Conservation (phyloP, 2,888 invertebrate genomes). For the Eristalis arbustorum region DNA sequence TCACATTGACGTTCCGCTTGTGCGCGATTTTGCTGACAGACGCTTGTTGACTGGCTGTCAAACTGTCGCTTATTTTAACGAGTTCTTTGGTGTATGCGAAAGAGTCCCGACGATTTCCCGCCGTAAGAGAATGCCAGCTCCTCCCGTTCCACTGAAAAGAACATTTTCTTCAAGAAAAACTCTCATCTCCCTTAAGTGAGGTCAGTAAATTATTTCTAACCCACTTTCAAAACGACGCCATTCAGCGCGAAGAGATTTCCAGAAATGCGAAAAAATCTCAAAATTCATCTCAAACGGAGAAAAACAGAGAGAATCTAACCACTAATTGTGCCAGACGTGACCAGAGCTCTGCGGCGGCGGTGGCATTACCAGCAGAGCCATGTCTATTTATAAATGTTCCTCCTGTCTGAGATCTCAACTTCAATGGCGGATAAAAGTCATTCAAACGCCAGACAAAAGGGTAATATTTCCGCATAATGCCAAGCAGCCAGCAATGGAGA, state of each 20-base stretch:
- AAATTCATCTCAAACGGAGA: slow-evolving; percentile 1
- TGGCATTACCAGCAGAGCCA: slow-evolving; percentile 23
- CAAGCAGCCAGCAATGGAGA: slow-evolving; percentile 1
- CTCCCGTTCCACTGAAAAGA: too few species aligned
- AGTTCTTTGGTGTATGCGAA: too few species aligned
- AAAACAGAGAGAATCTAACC: background rate
- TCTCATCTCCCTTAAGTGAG: background rate
- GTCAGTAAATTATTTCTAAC: slow-evolving; percentile 5
- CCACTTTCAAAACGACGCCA: background rate
- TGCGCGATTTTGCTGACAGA: too few species aligned
- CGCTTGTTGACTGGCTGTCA: too few species aligned
- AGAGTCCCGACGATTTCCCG: too few species aligned
- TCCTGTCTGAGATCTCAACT: slow-evolving; percentile 36
- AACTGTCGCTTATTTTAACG: background rate
- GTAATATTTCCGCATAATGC: slow-evolving; percentile 43
- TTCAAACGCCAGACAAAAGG: slow-evolving; percentile 59
- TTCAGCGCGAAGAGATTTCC: background rate
- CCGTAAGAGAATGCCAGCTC: too few species aligned
- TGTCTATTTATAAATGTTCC: slow-evolving; percentile 31
- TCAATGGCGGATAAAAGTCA: slow-evolving; percentile 63
- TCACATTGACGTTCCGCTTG: too few species aligned
- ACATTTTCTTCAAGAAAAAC: too few species aligned
- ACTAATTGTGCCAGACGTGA: slow-evolving; percentile 34
- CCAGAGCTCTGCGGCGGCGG: slow-evolving; percentile 19
- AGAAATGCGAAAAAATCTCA: background rate